Evolutionary conservation across 1,140 invertebrate genomes (phyloP).

Genomic region (Pseudoatta argentina): DNA sequence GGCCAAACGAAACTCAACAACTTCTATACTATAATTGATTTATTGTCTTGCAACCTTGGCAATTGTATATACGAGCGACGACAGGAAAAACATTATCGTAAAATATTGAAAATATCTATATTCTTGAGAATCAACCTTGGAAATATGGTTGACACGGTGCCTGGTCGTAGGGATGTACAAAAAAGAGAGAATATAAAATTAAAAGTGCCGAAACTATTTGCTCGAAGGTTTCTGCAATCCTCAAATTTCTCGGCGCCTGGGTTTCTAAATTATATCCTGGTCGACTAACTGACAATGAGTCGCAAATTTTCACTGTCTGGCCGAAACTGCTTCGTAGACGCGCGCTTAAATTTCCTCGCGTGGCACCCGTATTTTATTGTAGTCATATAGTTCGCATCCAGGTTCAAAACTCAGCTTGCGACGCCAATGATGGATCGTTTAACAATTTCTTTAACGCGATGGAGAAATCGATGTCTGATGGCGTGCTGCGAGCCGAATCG

Average conservation of each 20-base stretch:
- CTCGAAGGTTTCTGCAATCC: background rate
- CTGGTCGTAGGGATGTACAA: background rate
- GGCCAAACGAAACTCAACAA: slow-evolving; percentile 8
- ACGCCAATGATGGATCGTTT: slow-evolving; percentile 3
- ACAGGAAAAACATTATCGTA: background rate
- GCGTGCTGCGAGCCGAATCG: slow-evolving; percentile 12
- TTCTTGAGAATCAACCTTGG: background rate
- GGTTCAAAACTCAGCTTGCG: background rate
- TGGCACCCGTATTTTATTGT: background rate
- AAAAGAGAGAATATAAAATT: background rate
- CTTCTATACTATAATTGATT: background rate
- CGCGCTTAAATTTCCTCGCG: background rate
- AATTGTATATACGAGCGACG: background rate
- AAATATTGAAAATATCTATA: background rate
- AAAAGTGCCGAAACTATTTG: background rate
- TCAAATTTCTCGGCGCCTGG: background rate
- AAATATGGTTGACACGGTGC: background rate
- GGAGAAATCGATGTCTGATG: background rate
- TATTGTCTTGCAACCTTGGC: no score
- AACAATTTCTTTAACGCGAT: background rate
- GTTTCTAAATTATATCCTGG: background rate
- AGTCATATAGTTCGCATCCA: background rate
- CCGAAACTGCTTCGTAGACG: background rate
- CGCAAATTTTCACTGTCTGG: background rate
- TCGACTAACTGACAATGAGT: background rate